Evolutionary conservation across 2,113 vertebrate genomes (phyloP).

Genomic region (Pachycephala philippinensis): DNA sequence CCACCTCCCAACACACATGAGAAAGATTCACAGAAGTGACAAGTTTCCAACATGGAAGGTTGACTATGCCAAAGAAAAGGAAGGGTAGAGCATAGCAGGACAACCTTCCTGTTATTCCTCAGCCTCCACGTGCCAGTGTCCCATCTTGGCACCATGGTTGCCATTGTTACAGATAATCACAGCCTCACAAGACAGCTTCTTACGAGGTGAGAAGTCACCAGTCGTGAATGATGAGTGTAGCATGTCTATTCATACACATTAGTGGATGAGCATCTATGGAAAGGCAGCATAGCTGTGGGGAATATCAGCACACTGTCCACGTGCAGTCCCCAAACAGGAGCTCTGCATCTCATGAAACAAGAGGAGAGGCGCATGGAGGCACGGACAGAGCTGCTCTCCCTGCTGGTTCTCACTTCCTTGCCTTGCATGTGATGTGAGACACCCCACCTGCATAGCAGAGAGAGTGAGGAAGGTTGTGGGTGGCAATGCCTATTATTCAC

Average conservation of each 20-base stretch:
- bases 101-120: not conserved
- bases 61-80: not conserved
- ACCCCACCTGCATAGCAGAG: not conserved
- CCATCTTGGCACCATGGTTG: not conserved
- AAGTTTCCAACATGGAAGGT: not conserved
- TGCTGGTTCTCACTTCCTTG: not conserved
- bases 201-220: not conserved
- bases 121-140: accelerated
- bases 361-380: not conserved
- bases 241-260: accelerated
- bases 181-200: not conserved
- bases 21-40: not conserved
- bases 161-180: not conserved
- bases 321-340: not conserved
- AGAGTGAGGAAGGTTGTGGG: not conserved
- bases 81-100: not conserved
- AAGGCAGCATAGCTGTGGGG: not conserved
- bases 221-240: not conserved
- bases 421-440: not conserved
- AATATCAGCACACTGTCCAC: not conserved
- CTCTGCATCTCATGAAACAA: not conserved
- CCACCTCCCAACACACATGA: not conserved
- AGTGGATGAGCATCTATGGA: not conserved
- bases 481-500: not conserved
- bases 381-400: not conserved